A percentile compares a stretch with the other conserved stretches of the same genome.
These are phyloP conservation scores for Schizothorax lantsangensis DNA, from an alignment of 2,797 vertebrate species.

Conservation along the genomic window DNA sequence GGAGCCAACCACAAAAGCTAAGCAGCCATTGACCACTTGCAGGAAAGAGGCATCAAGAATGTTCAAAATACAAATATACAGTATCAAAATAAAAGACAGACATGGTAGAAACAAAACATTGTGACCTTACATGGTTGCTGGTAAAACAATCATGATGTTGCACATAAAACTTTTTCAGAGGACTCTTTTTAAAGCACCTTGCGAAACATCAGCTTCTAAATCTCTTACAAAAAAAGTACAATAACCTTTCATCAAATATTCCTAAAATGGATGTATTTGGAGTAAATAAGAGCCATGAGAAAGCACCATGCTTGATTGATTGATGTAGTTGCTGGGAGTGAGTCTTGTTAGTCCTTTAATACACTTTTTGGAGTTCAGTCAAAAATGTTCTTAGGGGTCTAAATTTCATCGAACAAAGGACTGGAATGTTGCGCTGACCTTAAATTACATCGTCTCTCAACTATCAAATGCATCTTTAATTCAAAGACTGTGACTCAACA, in stretches of 20 bases:
- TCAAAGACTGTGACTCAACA: slow-evolving; percentile 30
- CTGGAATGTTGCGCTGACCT: slow-evolving; percentile 37
- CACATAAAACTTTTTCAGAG: not conserved
- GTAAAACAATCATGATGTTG: not conserved
- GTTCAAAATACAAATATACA: not conserved
- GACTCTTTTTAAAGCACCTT: slow-evolving; percentile 13
- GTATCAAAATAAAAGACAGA: not conserved
- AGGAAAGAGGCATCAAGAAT: not conserved
- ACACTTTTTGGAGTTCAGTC: slow-evolving; percentile 64
- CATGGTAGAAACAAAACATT: not conserved
- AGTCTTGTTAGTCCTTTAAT: slow-evolving; percentile 63
- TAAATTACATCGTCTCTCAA: slow-evolving; percentile 45
- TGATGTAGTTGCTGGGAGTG: slow-evolving; percentile 39
- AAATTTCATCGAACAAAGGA: slow-evolving; percentile 44
- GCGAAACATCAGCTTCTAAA: not conserved
- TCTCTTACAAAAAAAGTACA: slow-evolving; percentile 12
- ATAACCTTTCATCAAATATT: slow-evolving; percentile 31
- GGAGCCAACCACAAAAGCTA: not conserved
- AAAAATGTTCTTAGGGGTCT: slow-evolving; percentile 63
- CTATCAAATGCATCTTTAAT: slow-evolving; percentile 53
- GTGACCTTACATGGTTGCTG: not conserved
- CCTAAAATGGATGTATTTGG: slow-evolving; percentile 33
- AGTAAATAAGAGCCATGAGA: slow-evolving; percentile 43
- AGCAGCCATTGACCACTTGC: not conserved
- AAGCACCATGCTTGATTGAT: slow-evolving; percentile 37